Evolutionary conservation across 1,140 invertebrate species (phyloP), one percentile per base, ranked within the genome.

Genomic region (Ceratina australensis): DNA sequence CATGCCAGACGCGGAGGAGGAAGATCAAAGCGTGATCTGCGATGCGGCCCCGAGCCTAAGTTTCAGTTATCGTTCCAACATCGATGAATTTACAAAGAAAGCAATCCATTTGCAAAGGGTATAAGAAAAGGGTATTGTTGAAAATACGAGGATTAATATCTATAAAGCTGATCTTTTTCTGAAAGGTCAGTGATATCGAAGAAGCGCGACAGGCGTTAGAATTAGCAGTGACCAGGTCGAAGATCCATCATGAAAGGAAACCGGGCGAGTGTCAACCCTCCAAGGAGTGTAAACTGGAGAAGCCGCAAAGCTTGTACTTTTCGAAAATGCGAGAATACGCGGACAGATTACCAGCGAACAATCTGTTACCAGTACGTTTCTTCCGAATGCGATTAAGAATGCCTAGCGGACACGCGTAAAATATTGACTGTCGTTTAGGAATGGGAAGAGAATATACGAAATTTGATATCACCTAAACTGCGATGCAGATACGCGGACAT

Each of bases 401-500:
- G 4, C 5, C 5, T 18, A 47, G 60, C 20, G 56, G 57, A 47
- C 24, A 22, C 75, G 26, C 10, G 33, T 52, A 54, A 65, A 56
- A 59, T 18, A 1, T 65, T 68, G 28, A 20, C 54, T 22, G 8
- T 65, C 10, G 2, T 22, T 3, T 42, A 90, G 89, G 77, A 81
- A 33, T 94, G 93, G 92, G 93, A 94, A 85, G 79, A 88, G 24
- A 92, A 89, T 80, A 94, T 94, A 50, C 86, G 87, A 54, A 87
- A 85, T 50, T 85, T 94, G 10, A 88, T 94, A 24, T 91, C 92
- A 10, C 52, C 81, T 3, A 90, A 91, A 75, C 78, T 93, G 3
- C 87, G 88, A 78, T 88, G 82, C 20, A 86, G 91, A 42, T 94
- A 90, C 75, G 88, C 89, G 4, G 65, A 83, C 33, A 76, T 92